Percentiles rank a stretch among this genome's conserved stretches.
Conservation (phyloP, 2,113 vertebrate genomes). For the Gambusia affinis region DNA sequence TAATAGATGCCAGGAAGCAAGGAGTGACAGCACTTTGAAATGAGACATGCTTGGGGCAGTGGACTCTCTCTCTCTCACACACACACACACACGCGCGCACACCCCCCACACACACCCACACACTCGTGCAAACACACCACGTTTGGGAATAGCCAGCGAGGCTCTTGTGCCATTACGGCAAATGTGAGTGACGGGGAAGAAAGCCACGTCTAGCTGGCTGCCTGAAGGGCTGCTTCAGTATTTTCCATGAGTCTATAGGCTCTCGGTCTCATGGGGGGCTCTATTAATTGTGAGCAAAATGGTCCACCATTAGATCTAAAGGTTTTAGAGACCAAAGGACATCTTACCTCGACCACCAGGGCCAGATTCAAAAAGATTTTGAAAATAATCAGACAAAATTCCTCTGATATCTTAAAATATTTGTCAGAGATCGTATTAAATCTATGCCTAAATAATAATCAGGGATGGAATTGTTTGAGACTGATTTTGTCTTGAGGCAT, state of each 20-base stretch:
- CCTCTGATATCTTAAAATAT: slow-evolving; percentile 6
- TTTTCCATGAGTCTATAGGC: slow-evolving; percentile 78
- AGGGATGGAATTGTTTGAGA: not conserved
- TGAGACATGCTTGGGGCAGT: slow-evolving; percentile 95
- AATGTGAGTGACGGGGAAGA: slow-evolving; percentile 82
- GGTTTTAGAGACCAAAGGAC: slow-evolving; percentile 70
- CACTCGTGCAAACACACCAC: slow-evolving; percentile 78
- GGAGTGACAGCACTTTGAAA: slow-evolving; percentile 98
- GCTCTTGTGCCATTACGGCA: slow-evolving; percentile 77
- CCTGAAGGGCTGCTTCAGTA: slow-evolving; percentile 74
- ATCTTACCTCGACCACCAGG: slow-evolving; percentile 47
- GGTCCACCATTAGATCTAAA: slow-evolving; percentile 74
- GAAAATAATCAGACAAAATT: slow-evolving; percentile 49
- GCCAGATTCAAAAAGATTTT: slow-evolving; percentile 44
- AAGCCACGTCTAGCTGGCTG: slow-evolving; percentile 75
- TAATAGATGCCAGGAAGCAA: slow-evolving; percentile 99
- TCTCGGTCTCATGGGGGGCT: slow-evolving; percentile 73
- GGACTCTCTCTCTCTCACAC: slow-evolving; percentile 71
- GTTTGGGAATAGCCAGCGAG: slow-evolving; percentile 84
- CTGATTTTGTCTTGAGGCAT: not conserved
- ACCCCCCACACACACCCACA: slow-evolving; percentile 75
- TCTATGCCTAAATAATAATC: not conserved
- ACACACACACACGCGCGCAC: slow-evolving; percentile 75
- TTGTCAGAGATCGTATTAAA: slow-evolving; percentile 6
- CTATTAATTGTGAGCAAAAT: slow-evolving; percentile 81